Evolutionary conservation across 2,888 invertebrate genomes (phyloP), one percentile per base, ranked within the genome.

Genomic region (Synergus gifuensis): DNA sequence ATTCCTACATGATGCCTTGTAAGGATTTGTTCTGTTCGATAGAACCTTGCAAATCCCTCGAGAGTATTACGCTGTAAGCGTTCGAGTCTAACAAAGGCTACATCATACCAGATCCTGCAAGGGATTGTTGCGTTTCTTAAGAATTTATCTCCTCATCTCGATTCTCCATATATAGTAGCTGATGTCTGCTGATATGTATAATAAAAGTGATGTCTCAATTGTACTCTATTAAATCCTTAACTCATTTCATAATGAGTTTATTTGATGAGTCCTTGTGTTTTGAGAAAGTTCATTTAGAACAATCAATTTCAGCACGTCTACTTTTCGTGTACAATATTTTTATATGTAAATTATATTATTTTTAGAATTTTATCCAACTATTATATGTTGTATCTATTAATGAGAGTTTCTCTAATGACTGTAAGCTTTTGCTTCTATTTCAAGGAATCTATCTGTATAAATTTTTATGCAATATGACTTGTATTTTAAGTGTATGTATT

Each of bases 131-230:
- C 60, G 22, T 62, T 62, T 62, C 60, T 62, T 28, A 28, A 62
- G 60, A 62, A 18, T 28, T 18, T 62, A 62, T 62, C 60, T 22
- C 22, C 60, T 60, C 5, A 28, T 62, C 60, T 62, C 60, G 60
- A 62, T 62, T 62, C 22, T 62, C 22, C 60, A 62, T 62, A 28
- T 22, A 62, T 62, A 62, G 60, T 14, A 28, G 22, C 14, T 28
- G 12, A 62, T 22, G 22, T 28, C 1, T 28, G 28, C 4, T 62
- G 4, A 5, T 28, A 5, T 62, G 5, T 28, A 5, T 62, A 28
- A 62, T 62, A 62, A 28, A 62, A 62, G 18, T 28, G 60, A 62
- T 62, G 60, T 62, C 28, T 62, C 60, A 22, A 62, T 62, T 28
- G 12, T 14, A 28, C 22, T 12, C 5, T 28, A 28, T 28, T 18